Percentiles rank a stretch among this genome's conserved stretches.
These are phyloP conservation scores for Pogonognathellus flavescens DNA, from an alignment of 1,140 invertebrate genomes.

Conservation along the genomic window DNA sequence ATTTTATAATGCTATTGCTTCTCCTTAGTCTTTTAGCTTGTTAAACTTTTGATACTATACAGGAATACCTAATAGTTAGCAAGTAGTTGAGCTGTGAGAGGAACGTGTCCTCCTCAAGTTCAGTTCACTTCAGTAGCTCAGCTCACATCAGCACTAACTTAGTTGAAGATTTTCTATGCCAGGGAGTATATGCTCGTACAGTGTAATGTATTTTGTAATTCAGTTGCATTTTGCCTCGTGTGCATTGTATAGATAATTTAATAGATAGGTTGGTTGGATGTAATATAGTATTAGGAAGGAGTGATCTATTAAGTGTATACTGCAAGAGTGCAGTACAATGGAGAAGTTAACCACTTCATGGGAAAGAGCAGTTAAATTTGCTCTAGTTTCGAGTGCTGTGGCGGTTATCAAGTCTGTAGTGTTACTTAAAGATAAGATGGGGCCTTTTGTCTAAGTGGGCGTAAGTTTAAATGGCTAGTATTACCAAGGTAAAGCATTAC, in stretches of 20 bases:
- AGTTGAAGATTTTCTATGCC: background rate
- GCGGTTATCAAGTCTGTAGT: slow-evolving; percentile 7
- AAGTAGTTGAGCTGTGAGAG: background rate
- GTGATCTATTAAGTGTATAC: background rate
- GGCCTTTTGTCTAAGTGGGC: background rate
- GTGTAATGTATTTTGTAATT: background rate
- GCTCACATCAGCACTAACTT: background rate
- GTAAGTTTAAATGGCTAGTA: background rate
- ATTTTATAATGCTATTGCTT: slow-evolving; percentile 7
- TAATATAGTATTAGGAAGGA: no score
- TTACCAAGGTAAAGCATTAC: no score
- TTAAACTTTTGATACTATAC: background rate
- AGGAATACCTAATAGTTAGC: background rate
- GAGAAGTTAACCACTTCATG: background rate
- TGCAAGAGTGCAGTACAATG: background rate
- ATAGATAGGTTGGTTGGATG: no score
- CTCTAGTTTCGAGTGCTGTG: slow-evolving; percentile 18
- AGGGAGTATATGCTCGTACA: no score
- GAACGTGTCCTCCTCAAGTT: slow-evolving; percentile 12
- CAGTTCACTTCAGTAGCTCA: slow-evolving; percentile 8
- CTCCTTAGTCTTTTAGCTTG: background rate
- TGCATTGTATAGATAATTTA: no score
- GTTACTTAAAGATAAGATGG: slow-evolving; percentile 17
- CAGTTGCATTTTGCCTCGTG: no score
- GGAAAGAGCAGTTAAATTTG: slow-evolving; percentile 29